A percentile compares a stretch with the other conserved stretches of the same genome.
phyloP scores from a whole-genome alignment of 2,888 invertebrate genomes.

The Conistra vaccinii region DNA sequence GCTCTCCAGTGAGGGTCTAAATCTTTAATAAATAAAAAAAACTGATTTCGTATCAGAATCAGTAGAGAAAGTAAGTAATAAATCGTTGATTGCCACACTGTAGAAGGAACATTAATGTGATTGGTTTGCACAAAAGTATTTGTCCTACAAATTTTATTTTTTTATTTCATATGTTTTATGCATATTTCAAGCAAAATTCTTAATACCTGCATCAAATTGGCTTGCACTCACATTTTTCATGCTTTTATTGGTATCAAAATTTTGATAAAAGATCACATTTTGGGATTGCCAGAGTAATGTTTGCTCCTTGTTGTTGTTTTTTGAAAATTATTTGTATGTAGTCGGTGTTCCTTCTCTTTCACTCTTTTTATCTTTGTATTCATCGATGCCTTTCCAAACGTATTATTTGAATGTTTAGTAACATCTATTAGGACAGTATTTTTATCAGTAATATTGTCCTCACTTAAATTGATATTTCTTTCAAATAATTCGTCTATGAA shows the following conservation, averaged over 20 bases:
- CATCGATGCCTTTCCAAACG: conserved; percentile 74
- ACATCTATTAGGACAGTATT: neutral
- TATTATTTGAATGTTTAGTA: neutral
- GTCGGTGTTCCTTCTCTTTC: conserved; percentile 91
- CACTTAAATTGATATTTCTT: neutral
- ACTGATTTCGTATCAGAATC: neutral
- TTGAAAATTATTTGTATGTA: conserved; percentile 80
- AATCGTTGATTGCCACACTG: conserved; percentile 52
- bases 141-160: conserved; percentile 58
- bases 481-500: conserved; percentile 42
- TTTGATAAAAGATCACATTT: conserved; percentile 68
- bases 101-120: conserved; percentile 78
- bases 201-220: conserved; percentile 81
- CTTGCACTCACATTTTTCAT: conserved; percentile 87
- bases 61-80: neutral
- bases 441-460: neutral
- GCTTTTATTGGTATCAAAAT: conserved; percentile 79
- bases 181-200: conserved; percentile 72
- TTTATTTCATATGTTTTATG: conserved; percentile 74
- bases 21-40: neutral
- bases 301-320: conserved; percentile 80
- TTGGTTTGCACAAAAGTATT: conserved; percentile 84
- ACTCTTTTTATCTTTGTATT: conserved; percentile 78
- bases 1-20: too few species aligned
- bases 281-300: conserved; percentile 74